phyloP scores from a whole-genome alignment of 2,888 invertebrate species.

The Yponomeuta sedellus region DNA sequence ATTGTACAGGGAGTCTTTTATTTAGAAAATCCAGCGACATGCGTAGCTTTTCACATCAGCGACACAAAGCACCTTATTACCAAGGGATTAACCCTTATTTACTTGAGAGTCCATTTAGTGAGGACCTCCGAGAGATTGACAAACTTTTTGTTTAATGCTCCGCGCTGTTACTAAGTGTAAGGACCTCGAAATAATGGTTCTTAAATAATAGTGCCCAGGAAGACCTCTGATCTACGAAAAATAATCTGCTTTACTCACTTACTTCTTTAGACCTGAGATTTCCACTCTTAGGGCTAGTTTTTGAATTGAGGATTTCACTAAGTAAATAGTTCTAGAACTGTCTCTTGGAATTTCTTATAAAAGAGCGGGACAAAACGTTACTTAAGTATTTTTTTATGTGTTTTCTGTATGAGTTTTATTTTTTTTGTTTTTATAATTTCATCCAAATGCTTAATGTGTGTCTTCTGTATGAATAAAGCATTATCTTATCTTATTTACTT shows the following conservation, averaged over 20 bases:
- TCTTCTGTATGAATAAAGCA: too few species aligned
- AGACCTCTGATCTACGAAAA: background rate
- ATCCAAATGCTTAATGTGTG: too few species aligned
- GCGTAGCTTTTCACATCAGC: conserved; percentile 10
- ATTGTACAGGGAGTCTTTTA: background rate
- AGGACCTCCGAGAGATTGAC: conserved; percentile 3
- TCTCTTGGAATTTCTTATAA: too few species aligned
- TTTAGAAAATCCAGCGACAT: background rate
- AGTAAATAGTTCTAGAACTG: too few species aligned
- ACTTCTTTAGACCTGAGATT: too few species aligned
- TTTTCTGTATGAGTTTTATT: too few species aligned
- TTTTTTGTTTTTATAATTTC: too few species aligned
- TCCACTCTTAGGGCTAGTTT: too few species aligned
- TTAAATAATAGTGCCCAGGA: conserved; percentile 3
- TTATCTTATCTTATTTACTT: too few species aligned
- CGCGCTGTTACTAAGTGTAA: background rate
- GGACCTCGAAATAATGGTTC: conserved; percentile 7
- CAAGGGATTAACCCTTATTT: conserved; percentile 12
- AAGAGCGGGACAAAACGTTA: too few species aligned
- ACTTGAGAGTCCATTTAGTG: background rate
- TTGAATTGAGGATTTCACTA: too few species aligned
- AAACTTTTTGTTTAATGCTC: conserved; percentile 1
- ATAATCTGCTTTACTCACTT: background rate
- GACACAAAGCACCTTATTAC: conserved; percentile 11
- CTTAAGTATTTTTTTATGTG: too few species aligned